phyloP scores from a whole-genome alignment of 2,888 invertebrate species.

The Melieria picta region DNA sequence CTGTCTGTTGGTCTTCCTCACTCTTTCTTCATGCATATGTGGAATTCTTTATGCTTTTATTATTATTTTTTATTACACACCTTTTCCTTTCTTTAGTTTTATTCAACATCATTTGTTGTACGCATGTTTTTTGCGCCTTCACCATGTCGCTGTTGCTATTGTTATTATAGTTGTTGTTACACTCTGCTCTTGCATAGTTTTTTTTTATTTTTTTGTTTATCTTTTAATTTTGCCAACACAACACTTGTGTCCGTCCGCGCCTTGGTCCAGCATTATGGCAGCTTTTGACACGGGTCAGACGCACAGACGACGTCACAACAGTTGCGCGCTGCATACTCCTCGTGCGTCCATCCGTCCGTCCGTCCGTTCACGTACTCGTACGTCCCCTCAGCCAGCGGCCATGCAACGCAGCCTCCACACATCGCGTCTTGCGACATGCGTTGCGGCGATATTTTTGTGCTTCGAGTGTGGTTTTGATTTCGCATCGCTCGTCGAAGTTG shows the following conservation, averaged over 20 bases:
- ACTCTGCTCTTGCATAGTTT: neutral
- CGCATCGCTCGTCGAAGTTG: conserved; percentile 5
- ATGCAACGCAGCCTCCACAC: conserved; percentile 4
- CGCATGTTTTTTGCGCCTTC: too few relatives aligned
- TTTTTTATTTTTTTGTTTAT: neutral
- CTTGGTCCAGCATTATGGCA: conserved; percentile 27
- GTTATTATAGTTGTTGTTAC: too few relatives aligned
- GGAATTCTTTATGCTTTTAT: neutral
- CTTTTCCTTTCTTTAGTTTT: neutral
- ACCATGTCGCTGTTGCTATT: too few relatives aligned
- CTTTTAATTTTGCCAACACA: neutral
- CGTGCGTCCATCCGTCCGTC: conserved; percentile 8
- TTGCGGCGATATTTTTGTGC: conserved; percentile 9
- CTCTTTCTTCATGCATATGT: neutral
- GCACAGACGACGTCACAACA: conserved; percentile 37
- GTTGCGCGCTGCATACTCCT: conserved; percentile 24
- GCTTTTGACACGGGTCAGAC: conserved; percentile 44
- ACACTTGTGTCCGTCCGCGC: neutral
- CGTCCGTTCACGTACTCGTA: neutral
- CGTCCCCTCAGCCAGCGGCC: neutral
- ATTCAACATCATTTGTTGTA: too few relatives aligned
- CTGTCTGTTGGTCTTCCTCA: neutral
- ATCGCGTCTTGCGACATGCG: neutral
- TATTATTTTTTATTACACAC: neutral
- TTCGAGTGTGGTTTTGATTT: conserved; percentile 12